Evolutionary conservation across 1,140 invertebrate species (phyloP).

Genomic region (Stegodyphus mimosarum): DNA sequence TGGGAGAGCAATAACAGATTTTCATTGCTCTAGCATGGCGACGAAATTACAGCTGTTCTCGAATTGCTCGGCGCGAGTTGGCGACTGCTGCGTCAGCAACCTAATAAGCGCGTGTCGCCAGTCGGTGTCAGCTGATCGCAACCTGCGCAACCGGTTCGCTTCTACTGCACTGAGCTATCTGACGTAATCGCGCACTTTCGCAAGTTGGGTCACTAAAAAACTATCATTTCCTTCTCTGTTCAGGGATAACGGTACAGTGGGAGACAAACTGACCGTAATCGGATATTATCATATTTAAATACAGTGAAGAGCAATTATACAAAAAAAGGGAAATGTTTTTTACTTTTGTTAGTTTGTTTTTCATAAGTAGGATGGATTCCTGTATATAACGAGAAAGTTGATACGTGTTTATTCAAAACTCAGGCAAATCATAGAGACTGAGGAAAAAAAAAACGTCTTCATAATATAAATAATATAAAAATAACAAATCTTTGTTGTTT

Average conservation of each 20-base stretch:
- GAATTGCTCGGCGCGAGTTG: constrained; percentile 3
- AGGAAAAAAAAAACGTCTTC: no score
- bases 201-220: constrained; percentile 22
- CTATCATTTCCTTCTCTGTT: constrained; percentile 16
- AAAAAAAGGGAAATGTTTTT: no score
- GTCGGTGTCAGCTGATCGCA: constrained; percentile 8
- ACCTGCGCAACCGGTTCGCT: constrained; percentile 16
- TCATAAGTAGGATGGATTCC: no score
- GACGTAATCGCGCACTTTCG: constrained; percentile 27
- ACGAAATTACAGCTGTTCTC: neutral
- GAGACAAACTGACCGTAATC: neutral
- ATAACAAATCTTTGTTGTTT: no score
- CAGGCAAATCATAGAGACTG: no score
- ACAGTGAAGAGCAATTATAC: no score
- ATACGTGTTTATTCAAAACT: no score
- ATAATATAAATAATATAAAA: no score
- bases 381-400: no score
- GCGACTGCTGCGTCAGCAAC: constrained; percentile 5
- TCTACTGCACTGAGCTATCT: neutral
- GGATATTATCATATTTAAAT: no score
- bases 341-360: no score
- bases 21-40: neutral
- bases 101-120: neutral
- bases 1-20: neutral
- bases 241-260: neutral